Percentiles rank a stretch among this genome's conserved stretches.
Evolutionary conservation across 2,888 invertebrate genomes (phyloP).

Genomic region (Stenodera caucasica): DNA sequence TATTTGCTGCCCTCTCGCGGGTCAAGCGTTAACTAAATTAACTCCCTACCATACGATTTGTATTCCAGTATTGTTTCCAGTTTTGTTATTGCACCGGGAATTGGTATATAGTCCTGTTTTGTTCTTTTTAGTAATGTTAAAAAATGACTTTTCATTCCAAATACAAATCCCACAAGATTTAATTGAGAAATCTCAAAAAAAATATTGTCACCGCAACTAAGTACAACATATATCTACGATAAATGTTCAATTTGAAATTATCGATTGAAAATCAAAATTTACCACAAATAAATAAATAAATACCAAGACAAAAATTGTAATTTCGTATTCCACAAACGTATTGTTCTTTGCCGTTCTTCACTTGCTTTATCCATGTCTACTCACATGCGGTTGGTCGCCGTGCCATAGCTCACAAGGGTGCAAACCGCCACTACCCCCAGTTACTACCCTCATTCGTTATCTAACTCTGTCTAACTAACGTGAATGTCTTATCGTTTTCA

Average conservation of each 20-base stretch:
- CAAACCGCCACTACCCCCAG: constrained; percentile 8
- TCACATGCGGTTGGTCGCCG: constrained; percentile 52
- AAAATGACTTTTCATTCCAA: constrained; percentile 33
- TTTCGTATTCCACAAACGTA: constrained; percentile 53
- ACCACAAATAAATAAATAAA: not conserved
- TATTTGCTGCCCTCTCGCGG: constrained; percentile 54
- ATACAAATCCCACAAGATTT: not conserved
- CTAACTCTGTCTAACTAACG: constrained; percentile 35
- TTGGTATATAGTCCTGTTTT: constrained; percentile 29
- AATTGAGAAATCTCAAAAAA: not conserved
- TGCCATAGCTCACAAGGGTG: constrained; percentile 47
- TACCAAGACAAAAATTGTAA: constrained; percentile 34
- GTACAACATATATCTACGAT: no score
- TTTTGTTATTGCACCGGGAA: constrained; percentile 51
- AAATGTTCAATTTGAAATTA: no score
- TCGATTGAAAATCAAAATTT: not conserved
- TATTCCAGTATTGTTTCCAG: constrained; percentile 52
- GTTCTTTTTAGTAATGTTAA: constrained; percentile 36
- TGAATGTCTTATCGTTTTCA: constrained; percentile 45
- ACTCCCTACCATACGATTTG: constrained; percentile 53
- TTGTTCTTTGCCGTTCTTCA: constrained; percentile 49
- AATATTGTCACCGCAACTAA: no score
- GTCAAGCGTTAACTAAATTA: constrained; percentile 57
- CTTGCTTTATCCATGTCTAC: constrained; percentile 52
- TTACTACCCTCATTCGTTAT: constrained; percentile 44